Base-by-base conservation (phyloP, 2,113 vertebrate genomes). In the Brevimyrus niger region DNA sequence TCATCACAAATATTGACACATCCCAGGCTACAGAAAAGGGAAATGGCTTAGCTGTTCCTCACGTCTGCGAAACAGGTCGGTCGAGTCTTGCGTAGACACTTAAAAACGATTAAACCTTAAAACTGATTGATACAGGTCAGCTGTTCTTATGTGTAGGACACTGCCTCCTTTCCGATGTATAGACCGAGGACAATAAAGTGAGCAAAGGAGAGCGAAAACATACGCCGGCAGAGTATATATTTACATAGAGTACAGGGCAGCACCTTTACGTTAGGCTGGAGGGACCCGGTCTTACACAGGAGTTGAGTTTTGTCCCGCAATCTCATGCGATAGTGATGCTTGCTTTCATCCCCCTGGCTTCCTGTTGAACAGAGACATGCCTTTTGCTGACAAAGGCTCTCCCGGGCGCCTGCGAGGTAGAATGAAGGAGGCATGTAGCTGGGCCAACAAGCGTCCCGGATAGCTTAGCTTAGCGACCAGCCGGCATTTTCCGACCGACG, bases 1-100 rank as follows among this genome's bases (percentile, higher is more conserved):
- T 91, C 93, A 93, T 93, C 92, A 92, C 94, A 95, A 95, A 95
- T 94, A 95, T 95, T 95, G 94, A 95, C 95, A 92, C 90, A 92
- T 89, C 76, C 89, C 94, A 95, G 93, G 94, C 92, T 94, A 94
- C 86, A 80, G 61, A 92, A 94, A 93, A 94, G 94, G 93, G 94
- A 95, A 96, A 93, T 94, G 93, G 91, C 90, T 93, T 93, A 94
- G 90, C n/a, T 31, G 92, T 88, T 91, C 91, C 89, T 90, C 38
- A 88, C 89, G 55, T 92, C 90, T 38, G 94, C 92, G 91, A 92
- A 91, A 95, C 95, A 91, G 93, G 94, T 95, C 93, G 84, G 85
- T 93, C 91, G 4, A 91, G 92, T 50, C 10, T 17, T 5, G 3
- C 10, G 10, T 27, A 27, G n/a, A 69, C 61, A 31, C 61, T 69